Evolutionary conservation across 2,113 vertebrate genomes (phyloP).

Genomic region (Haliaeetus leucogaster): DNA sequence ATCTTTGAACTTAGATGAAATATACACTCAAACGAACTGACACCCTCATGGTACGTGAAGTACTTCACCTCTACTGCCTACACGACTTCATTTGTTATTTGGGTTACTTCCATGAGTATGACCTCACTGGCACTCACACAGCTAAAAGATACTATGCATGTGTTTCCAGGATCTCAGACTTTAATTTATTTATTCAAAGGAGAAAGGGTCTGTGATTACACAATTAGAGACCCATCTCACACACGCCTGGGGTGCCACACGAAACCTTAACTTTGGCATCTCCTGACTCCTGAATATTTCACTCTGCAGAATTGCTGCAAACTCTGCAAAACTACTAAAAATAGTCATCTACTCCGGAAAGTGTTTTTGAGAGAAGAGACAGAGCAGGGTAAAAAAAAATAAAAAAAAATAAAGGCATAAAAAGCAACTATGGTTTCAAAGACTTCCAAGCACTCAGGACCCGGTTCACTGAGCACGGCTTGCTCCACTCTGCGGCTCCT

Average conservation of each 20-base stretch:
- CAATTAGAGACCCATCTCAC: background rate
- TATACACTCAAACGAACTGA: background rate
- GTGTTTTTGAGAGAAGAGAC: background rate
- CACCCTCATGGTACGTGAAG: background rate
- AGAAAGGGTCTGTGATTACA: background rate
- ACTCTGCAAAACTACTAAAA: background rate
- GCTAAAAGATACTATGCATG: background rate
- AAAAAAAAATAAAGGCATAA: background rate
- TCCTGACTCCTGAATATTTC: background rate
- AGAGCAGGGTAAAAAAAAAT: background rate
- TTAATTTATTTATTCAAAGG: background rate
- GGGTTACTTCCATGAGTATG: background rate
- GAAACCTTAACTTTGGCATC: background rate
- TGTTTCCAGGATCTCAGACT: background rate
- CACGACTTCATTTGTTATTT: background rate
- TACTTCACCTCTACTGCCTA: background rate
- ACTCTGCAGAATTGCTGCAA: background rate
- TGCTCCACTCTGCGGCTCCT: background rate
- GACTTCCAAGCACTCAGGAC: background rate
- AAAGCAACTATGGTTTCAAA: background rate
- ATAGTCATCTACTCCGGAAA: background rate
- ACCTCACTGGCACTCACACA: background rate
- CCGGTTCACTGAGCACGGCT: accelerated
- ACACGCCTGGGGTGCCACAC: background rate
- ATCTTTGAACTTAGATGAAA: background rate